A percentile compares a stretch with the other conserved stretches of the same genome.
These are phyloP conservation scores for Thaumatotibia leucotreta DNA, from an alignment of 1,140 invertebrate genomes.

Conservation along the genomic window DNA sequence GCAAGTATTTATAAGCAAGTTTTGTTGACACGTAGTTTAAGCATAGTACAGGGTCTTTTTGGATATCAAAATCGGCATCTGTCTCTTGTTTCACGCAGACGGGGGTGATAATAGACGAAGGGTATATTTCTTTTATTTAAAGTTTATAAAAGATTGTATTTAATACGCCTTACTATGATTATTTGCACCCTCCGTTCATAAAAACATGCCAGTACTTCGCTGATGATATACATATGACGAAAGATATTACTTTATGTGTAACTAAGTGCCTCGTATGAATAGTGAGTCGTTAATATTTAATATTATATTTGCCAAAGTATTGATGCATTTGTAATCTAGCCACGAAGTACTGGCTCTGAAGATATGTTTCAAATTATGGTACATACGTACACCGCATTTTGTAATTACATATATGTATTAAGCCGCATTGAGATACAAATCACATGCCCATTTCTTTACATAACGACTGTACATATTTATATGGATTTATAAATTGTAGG, in stretches of 20 bases:
- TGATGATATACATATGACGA: background rate
- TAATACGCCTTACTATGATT: slow-evolving; percentile 30
- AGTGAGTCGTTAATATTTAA: background rate
- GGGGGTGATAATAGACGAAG: slow-evolving; percentile 34
- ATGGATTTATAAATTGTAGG: background rate
- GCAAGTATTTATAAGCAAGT: slow-evolving; percentile 26
- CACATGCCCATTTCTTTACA: background rate
- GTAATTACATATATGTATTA: background rate
- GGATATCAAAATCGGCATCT: slow-evolving; percentile 54
- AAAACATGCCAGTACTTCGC: slow-evolving; percentile 39
- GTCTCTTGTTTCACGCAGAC: slow-evolving; percentile 41
- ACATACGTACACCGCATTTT: background rate
- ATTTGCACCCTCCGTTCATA: background rate
- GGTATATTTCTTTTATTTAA: slow-evolving; percentile 58
- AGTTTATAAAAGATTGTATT: slow-evolving; percentile 56
- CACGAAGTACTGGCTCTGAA: slow-evolving; percentile 44
- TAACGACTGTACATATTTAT: background rate
- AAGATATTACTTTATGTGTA: slow-evolving; percentile 2
- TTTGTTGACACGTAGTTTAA: slow-evolving; percentile 38
- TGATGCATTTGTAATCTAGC: slow-evolving; percentile 63
- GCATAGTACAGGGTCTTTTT: slow-evolving; percentile 64
- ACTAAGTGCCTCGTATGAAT: slow-evolving; percentile 8
- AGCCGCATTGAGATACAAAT: background rate
- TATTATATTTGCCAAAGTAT: slow-evolving; percentile 52
- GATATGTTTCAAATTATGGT: background rate